Percentiles rank a stretch among this genome's conserved stretches.
phyloP scores from a whole-genome alignment of 2,113 vertebrate genomes.

The Equus quagga region DNA sequence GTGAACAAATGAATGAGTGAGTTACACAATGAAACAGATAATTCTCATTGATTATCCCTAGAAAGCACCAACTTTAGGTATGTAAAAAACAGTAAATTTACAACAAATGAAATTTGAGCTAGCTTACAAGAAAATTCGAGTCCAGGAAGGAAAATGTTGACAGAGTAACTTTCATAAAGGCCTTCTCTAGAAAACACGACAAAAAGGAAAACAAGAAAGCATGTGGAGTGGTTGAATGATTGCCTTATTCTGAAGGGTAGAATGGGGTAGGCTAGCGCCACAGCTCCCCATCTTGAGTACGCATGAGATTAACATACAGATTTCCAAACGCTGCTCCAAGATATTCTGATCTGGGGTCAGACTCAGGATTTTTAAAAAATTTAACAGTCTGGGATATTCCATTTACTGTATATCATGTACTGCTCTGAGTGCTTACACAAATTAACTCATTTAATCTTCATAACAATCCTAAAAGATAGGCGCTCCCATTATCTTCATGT shows the following conservation, averaged over 20 bases:
- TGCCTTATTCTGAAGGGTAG: neutral
- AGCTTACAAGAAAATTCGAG: neutral
- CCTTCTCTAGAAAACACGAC: neutral
- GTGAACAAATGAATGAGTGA: neutral
- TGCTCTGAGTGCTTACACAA: neutral
- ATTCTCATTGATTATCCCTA: neutral
- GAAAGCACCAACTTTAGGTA: neutral
- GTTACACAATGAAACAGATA: neutral
- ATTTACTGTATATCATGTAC: neutral
- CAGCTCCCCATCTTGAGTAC: neutral
- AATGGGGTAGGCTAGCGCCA: no score
- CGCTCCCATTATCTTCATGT: neutral
- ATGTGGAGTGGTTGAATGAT: neutral
- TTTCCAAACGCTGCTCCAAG: neutral
- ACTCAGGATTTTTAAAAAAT: neutral
- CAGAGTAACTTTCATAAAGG: neutral
- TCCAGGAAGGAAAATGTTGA: neutral
- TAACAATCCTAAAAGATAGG: neutral
- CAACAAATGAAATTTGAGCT: neutral
- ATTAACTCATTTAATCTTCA: neutral
- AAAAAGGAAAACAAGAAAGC: neutral
- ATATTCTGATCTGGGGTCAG: neutral
- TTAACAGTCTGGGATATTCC: neutral
- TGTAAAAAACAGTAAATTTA: neutral
- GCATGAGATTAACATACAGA: neutral